Base-by-base conservation (phyloP, 2,888 invertebrate genomes). In the Chrysina gloriosa region DNA sequence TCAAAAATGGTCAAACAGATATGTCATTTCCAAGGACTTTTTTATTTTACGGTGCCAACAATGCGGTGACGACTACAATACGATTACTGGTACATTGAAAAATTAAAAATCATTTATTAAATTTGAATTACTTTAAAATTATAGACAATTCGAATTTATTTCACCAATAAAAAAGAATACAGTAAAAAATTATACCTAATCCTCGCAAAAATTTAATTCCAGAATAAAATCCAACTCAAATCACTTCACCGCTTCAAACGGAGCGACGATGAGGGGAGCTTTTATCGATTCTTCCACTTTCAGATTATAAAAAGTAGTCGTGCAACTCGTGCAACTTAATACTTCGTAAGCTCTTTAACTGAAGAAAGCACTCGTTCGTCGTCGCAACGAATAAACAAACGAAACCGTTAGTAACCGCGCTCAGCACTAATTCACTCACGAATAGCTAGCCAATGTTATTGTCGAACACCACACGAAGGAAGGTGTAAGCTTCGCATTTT, bases 401-500 rank as follows among this genome's bases (percentile, higher is more conserved):
- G 11, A 36, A 56, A 56, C 34, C 56, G 34, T 36, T 56, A 56
- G 9, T 16, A 19, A 19, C 34, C 4, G n/a, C 16, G 56, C 3
- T 23, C 56, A 36, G 11, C 31, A 29, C 52, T 29, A 31, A 31
- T 31, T 14, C 29, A 54, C 25, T 47, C n/a, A 21, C 25, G n/a
- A 47, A 47, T 36, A n/a, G n/a, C n/a, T 36, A n/a, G 14, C 36
- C 11, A 7, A n/a, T 14, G 14, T 14, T 36, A 14, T 11, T 36
- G 36, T 14, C 11, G 48, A 25, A n/a, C 21, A 48, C 23, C 11
- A 23, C 36, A 11, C 11, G 23, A 5, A n/a, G 56, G 36, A 56
- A 48, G 56, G 36, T 56, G 56, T 36, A 56, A 56, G 56, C 56
- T 56, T 36, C 34, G 34, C 56, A 14, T 36, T 23, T 56, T 36